A percentile compares a stretch with the other conserved stretches of the same genome.
Conservation (phyloP, 2,797 vertebrate species). For the Helarctos malayanus region DNA sequence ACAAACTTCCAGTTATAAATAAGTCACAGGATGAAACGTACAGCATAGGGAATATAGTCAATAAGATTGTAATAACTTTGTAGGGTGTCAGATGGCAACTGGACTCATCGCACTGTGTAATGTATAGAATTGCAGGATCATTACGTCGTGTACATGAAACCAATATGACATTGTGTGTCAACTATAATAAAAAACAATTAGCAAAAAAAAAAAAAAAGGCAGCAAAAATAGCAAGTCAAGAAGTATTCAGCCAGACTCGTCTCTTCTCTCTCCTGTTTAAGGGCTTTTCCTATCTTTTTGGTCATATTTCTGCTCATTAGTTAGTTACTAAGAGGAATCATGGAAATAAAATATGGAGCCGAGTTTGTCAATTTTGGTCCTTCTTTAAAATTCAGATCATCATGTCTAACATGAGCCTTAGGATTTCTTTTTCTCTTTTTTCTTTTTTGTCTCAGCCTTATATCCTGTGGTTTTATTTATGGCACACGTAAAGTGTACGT, state of each 20-base stretch:
- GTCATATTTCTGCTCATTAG: neutral
- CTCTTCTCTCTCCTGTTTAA: neutral
- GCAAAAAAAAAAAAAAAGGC: neutral
- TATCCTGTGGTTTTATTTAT: neutral
- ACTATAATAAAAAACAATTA: neutral
- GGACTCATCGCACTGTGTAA: neutral
- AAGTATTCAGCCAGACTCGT: neutral
- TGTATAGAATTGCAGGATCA: neutral
- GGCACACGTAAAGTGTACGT: neutral
- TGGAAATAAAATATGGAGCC: conserved; percentile 30
- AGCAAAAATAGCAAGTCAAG: conserved; percentile 23
- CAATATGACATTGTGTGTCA: neutral
- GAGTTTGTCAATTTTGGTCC: neutral
- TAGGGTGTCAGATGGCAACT: neutral
- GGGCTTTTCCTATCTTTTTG: neutral
- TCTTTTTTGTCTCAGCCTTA: neutral
- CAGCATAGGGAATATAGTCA: neutral
- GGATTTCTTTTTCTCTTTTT: neutral
- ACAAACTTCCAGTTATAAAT: neutral
- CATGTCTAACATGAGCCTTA: neutral
- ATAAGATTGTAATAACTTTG: neutral
- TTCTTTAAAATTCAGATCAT: conserved; percentile 24
- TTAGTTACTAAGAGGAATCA: conserved; percentile 48
- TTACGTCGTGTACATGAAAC: neutral
- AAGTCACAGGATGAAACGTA: neutral